Conservation (phyloP, 2,888 invertebrate genomes). For the Aplocera efformata region DNA sequence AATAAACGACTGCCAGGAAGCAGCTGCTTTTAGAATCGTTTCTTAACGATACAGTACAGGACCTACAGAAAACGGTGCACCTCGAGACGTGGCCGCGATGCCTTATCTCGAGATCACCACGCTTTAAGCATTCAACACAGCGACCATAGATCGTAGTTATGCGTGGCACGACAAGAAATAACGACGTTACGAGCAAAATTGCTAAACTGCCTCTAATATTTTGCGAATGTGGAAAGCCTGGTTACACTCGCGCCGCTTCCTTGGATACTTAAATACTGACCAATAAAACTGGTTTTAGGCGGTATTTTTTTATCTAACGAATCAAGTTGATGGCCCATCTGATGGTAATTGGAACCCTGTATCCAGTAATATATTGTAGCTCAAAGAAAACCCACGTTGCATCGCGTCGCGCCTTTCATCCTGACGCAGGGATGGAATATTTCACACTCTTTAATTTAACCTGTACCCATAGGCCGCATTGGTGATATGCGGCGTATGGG, state of each 20-base stretch:
- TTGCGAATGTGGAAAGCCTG: constrained; percentile 5
- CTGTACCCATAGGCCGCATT: no score
- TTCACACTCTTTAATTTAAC: no score
- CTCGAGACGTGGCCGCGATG: constrained; percentile 24
- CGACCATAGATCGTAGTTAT: constrained; percentile 24
- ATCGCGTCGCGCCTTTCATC: no score
- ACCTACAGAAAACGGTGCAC: no score
- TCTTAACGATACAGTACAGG: no score
- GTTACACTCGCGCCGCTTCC: neutral
- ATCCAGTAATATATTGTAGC: no score
- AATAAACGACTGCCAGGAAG: no score
- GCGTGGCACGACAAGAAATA: constrained; percentile 19
- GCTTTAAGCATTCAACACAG: constrained; percentile 27
- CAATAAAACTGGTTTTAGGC: constrained; percentile 20
- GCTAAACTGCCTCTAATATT: constrained; percentile 7
- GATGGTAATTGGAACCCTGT: constrained; percentile 14
- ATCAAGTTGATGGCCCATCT: no score
- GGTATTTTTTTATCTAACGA: constrained; percentile 2
- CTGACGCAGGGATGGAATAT: no score
- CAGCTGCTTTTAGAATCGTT: no score
- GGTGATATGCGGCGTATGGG: no score
- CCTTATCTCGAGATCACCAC: constrained; percentile 31
- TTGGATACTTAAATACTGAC: constrained; percentile 1
- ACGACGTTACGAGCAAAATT: constrained; percentile 19
- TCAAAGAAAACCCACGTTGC: no score